Evolutionary conservation across 37 sponge, comb jelly and placozoan genomes (phyloP).

Genomic region (Ephydatia muelleri): DNA sequence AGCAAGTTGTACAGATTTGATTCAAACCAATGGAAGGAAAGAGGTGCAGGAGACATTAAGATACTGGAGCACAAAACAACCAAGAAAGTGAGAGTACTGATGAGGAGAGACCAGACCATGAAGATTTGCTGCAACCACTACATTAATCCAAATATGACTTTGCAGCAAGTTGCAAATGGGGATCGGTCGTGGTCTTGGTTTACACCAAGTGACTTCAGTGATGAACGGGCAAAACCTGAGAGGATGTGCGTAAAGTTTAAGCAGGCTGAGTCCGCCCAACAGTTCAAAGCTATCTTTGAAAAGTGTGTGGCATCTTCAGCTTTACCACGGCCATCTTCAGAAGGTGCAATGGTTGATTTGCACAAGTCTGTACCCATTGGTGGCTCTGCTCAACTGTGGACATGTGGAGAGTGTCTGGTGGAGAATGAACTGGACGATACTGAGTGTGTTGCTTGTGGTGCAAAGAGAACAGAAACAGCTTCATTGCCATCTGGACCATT

Average conservation of each 20-base stretch:
- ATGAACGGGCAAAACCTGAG: constrained; percentile 73
- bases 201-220: constrained; percentile 79
- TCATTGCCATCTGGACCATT: not conserved
- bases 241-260: constrained; percentile 83
- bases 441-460: constrained; percentile 26
- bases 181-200: constrained; percentile 82
- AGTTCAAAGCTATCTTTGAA: constrained; percentile 74
- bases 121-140: constrained; percentile 95
- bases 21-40: constrained; percentile 84
- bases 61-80: constrained; percentile 66
- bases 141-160: constrained; percentile 75
- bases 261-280: constrained; percentile 51
- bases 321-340: not conserved
- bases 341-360: not conserved
- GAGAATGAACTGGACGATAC: not conserved
- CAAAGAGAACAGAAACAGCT: not conserved
- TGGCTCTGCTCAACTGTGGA: not conserved
- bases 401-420: constrained; percentile 28
- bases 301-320: constrained; percentile 8
- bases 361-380: not conserved
- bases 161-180: constrained; percentile 49
- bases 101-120: constrained; percentile 89
- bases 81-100: constrained; percentile 70
- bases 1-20: constrained; percentile 91
- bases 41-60: constrained; percentile 89